Evolutionary conservation across 2,797 vertebrate species (phyloP).

Genomic region (Rhynchotus rufescens): DNA sequence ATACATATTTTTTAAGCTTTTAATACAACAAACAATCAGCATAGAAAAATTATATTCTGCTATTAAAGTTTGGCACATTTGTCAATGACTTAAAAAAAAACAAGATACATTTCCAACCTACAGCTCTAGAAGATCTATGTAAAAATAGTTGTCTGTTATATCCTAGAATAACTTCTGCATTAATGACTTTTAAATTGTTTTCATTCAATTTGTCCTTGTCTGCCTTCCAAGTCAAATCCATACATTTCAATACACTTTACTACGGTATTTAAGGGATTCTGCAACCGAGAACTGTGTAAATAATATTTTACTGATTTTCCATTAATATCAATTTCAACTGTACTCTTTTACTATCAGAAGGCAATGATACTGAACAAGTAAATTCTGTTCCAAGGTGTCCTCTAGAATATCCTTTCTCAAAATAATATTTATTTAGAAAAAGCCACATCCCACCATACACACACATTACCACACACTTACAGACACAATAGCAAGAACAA

Average conservation of each 20-base stretch:
- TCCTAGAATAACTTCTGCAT: background rate
- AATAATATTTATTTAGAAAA: background rate
- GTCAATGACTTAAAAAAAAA: background rate
- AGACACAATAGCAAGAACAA: background rate
- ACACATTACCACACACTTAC: too few species aligned
- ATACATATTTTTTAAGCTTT: background rate
- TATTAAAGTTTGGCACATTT: background rate
- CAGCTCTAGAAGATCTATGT: background rate
- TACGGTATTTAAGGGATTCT: background rate
- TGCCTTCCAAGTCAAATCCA: background rate
- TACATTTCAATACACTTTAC: background rate
- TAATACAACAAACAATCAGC: background rate
- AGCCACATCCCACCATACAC: too few species aligned
- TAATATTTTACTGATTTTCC: background rate
- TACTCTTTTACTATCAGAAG: background rate
- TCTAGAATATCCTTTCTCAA: background rate
- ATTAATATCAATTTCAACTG: background rate
- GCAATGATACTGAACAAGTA: background rate
- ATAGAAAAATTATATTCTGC: background rate
- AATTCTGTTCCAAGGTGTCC: background rate
- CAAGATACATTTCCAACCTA: background rate
- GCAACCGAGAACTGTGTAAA: background rate
- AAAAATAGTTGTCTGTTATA: background rate
- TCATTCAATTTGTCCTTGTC: background rate
- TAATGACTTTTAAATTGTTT: background rate